Conservation (phyloP, 2,797 vertebrate species). For the Amblyopsis hoosieri region DNA sequence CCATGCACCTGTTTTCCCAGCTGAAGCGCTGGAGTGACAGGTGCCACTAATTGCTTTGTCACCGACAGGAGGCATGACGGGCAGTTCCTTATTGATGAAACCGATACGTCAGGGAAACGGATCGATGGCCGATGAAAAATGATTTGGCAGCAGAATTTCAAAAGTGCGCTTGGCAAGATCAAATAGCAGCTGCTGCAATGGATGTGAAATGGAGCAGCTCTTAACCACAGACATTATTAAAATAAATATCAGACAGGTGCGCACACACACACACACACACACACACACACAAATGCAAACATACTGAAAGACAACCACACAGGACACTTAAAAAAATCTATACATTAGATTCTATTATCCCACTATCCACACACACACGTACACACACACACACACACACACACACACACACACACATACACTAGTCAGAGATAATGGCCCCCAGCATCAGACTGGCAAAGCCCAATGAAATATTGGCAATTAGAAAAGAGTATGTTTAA, state of each 20-base stretch:
- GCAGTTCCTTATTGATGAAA: constrained; percentile 23
- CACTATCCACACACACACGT: constrained; percentile 2
- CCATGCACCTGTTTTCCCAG: constrained; percentile 7
- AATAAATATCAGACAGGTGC: constrained; percentile 29
- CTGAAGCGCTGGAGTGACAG: constrained; percentile 30
- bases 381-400: constrained; percentile 15
- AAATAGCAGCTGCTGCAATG: constrained; percentile 22
- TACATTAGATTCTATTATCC: background rate
- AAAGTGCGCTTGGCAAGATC: constrained; percentile 12
- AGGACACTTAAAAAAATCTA: background rate
- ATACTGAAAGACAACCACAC: constrained; percentile 10
- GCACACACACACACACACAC: constrained; percentile 8
- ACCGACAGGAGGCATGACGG: constrained; percentile 51
- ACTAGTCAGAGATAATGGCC: constrained; percentile 21
- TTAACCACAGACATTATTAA: constrained; percentile 27
- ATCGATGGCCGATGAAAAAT: constrained; percentile 48
- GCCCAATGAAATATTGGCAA: constrained; percentile 52
- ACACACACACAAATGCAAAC: constrained; percentile 1
- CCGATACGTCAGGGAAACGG: background rate
- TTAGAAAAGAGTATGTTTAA: constrained; percentile 52
- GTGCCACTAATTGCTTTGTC: constrained; percentile 37
- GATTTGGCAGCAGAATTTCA: constrained; percentile 27
- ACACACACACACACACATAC: constrained; percentile 5
- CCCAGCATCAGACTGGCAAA: constrained; percentile 29
- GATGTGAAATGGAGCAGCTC: constrained; percentile 19